These are phyloP conservation scores for Nymphalis c-album DNA, from an alignment of 2,888 invertebrate genomes.

Conservation along the genomic window DNA sequence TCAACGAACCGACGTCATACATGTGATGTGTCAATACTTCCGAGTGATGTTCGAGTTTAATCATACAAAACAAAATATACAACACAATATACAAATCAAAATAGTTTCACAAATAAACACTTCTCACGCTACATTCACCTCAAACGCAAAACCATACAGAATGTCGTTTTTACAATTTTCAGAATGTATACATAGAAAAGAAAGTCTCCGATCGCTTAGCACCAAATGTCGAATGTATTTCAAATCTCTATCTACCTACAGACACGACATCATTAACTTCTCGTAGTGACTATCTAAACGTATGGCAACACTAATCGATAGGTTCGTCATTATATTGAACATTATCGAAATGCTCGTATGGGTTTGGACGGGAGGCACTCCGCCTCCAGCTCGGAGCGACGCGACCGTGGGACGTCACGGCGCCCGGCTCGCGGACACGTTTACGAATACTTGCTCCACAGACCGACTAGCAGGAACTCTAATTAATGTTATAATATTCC, in stretches of 20 bases:
- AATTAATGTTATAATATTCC: conserved; percentile 11
- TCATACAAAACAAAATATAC: background rate
- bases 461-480: conserved; percentile 21
- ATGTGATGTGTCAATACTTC: background rate
- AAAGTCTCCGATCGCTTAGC: conserved; percentile 62
- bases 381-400: background rate
- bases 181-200: conserved; percentile 21
- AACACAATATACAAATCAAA: background rate
- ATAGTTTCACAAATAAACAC: background rate
- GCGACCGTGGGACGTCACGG: background rate
- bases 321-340: conserved; percentile 1
- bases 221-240: conserved; percentile 75
- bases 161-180: background rate
- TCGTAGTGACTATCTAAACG: conserved; percentile 45
- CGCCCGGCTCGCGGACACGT: too few species aligned
- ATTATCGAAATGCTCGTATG: conserved; percentile 2
- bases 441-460: background rate
- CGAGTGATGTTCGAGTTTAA: background rate
- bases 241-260: conserved; percentile 63
- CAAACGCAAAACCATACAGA: background rate
- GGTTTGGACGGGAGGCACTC: conserved; percentile 11
- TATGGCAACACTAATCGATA: conserved; percentile 29
- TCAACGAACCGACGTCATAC: background rate
- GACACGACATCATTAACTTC: conserved; percentile 45
- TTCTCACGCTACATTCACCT: background rate